Conservation (phyloP, 2,113 vertebrate genomes). For the Fregetta grallaria region DNA sequence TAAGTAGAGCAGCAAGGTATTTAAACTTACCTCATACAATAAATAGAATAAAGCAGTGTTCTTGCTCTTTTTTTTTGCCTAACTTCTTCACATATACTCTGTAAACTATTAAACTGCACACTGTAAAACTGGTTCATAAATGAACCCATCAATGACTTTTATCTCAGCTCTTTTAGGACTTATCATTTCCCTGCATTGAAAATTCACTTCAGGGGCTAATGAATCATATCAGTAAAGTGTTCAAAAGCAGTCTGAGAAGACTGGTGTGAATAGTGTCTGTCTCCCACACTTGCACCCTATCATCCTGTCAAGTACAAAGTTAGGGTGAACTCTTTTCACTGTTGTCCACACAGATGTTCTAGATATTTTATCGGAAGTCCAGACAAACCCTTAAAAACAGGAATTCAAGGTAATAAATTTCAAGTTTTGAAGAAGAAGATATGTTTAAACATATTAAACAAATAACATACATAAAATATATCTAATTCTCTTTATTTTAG, state of each 20-base stretch:
- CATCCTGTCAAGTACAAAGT: background rate
- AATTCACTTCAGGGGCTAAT: background rate
- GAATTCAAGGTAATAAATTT: background rate
- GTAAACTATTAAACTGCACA: background rate
- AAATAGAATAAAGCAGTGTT: background rate
- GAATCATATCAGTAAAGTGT: background rate
- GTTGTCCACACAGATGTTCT: conserved; percentile 7
- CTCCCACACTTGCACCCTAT: background rate
- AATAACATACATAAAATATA: background rate
- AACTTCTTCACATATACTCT: background rate
- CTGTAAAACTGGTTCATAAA: background rate
- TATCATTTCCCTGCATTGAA: conserved; percentile 32
- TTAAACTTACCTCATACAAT: background rate
- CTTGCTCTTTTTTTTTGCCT: background rate
- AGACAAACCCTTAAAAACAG: conserved; percentile 26
- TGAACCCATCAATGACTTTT: conserved; percentile 12
- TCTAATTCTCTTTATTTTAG: background rate
- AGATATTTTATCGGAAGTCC: background rate
- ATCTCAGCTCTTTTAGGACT: background rate
- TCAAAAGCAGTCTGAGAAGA: background rate
- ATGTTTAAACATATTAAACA: background rate
- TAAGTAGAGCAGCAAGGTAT: background rate
- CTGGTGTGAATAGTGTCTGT: background rate
- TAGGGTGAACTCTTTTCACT: background rate
- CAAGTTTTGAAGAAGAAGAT: background rate